These are phyloP conservation scores for Antedon mediterranea DNA, from an alignment of 53 echinoderm and acorn worm genomes.

Conservation along the genomic window DNA sequence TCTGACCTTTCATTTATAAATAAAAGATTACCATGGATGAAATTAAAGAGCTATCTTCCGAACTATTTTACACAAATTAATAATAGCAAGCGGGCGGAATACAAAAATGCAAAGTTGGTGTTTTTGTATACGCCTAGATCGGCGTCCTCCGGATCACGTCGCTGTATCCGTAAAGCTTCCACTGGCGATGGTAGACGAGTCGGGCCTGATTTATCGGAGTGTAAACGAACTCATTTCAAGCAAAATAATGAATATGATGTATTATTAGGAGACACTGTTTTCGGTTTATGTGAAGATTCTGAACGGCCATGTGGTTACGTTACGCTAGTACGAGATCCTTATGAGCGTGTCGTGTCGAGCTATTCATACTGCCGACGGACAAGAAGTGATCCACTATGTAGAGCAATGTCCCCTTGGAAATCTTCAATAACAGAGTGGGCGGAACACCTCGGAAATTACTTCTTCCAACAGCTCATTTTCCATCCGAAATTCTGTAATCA, in stretches of 20 bases:
- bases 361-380: conserved; percentile 59
- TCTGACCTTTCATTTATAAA: no score
- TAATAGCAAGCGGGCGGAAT: not conserved
- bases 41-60: not conserved
- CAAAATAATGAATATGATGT: conserved; percentile 10
- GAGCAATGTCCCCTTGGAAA: conserved; percentile 41
- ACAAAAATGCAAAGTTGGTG: not conserved
- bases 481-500: conserved; percentile 54
- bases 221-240: not conserved
- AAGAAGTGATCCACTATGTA: conserved; percentile 64
- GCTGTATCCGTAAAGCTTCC: not conserved
- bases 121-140: not conserved
- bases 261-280: conserved; percentile 70
- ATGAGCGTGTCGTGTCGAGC: conserved; percentile 66
- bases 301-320: conserved; percentile 63
- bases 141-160: not conserved
- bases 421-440: conserved; percentile 78
- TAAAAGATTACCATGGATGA: not conserved
- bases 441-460: conserved; percentile 71
- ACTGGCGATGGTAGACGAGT: not conserved
- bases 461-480: conserved; percentile 69
- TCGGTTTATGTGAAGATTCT: conserved; percentile 55
- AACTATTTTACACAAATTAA: not conserved
- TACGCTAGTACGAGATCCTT: conserved; percentile 78
- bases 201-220: not conserved